Conservation (phyloP, 2,797 vertebrate species). For the Coccyzus lansbergi region DNA sequence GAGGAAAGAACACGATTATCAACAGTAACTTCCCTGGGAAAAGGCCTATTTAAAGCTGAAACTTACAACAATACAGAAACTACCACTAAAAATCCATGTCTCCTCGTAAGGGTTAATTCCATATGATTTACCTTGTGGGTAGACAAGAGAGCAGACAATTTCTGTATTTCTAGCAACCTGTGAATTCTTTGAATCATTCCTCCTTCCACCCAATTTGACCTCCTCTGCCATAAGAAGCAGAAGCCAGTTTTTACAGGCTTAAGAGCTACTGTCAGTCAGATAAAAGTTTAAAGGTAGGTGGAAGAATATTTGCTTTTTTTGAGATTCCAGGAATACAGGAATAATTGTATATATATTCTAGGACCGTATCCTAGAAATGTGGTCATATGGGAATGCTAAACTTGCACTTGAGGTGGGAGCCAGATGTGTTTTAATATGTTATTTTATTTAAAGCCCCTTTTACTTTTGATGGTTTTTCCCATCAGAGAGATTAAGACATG, state of each 20-base stretch:
- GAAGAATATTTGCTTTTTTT: background rate
- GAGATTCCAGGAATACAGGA: background rate
- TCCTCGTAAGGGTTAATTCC: background rate
- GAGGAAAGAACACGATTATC: background rate
- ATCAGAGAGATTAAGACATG: background rate
- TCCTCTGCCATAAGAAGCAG: background rate
- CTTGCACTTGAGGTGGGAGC: background rate
- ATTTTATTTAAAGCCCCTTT: background rate
- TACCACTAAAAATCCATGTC: background rate
- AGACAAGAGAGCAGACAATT: background rate
- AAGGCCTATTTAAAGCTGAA: background rate
- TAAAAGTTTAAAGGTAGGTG: background rate
- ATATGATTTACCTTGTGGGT: background rate
- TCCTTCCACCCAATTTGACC: background rate
- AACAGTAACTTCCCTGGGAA: background rate
- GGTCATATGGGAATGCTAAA: background rate
- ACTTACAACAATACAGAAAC: background rate
- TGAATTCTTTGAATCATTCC: background rate
- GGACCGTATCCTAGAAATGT: background rate
- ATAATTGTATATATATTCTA: background rate
- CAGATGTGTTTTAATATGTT: background rate
- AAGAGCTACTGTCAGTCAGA: background rate
- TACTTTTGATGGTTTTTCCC: background rate
- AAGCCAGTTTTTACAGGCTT: background rate
- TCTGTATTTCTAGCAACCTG: background rate